These are phyloP conservation scores for Oligia fasciuncula DNA, from an alignment of 2,888 invertebrate species.

Conservation along the genomic window DNA sequence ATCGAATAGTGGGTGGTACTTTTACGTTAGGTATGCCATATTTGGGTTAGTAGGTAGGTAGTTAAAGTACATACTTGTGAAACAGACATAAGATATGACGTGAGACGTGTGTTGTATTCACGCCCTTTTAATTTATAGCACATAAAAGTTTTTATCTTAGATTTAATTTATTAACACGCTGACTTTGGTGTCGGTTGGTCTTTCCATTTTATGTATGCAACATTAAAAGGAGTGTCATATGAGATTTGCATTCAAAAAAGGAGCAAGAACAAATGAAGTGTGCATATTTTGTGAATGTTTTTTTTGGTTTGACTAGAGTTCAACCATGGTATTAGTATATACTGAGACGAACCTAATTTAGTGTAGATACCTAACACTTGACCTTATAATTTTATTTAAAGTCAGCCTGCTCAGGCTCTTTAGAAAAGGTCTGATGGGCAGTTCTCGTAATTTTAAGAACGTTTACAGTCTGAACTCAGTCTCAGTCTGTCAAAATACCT, in stretches of 20 bases:
- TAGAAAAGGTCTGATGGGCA: too few species aligned
- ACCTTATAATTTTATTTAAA: too few species aligned
- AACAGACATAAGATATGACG: constrained; percentile 28
- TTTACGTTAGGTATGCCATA: constrained; percentile 15
- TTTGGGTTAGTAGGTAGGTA: constrained; percentile 26
- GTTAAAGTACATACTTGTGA: not conserved
- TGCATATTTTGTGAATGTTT: not conserved
- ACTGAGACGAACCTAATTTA: not conserved
- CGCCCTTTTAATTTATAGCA: constrained; percentile 62
- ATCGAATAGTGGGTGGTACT: not conserved
- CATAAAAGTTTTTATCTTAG: constrained; percentile 64
- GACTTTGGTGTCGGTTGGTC: constrained; percentile 59
- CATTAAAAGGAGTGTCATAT: constrained; percentile 18
- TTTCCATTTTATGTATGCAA: constrained; percentile 23
- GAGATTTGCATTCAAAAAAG: constrained; percentile 33
- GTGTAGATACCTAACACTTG: too few species aligned
- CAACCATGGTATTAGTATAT: not conserved
- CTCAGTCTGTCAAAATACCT: too few species aligned
- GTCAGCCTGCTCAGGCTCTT: too few species aligned
- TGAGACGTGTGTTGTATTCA: constrained; percentile 55
- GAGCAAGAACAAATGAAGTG: not conserved
- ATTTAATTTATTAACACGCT: constrained; percentile 64
- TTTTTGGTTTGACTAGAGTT: not conserved
- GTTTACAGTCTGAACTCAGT: too few species aligned
- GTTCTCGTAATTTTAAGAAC: too few species aligned